Conservation (phyloP, 2,888 invertebrate genomes). For the Thecocarcelia acutangulata region DNA sequence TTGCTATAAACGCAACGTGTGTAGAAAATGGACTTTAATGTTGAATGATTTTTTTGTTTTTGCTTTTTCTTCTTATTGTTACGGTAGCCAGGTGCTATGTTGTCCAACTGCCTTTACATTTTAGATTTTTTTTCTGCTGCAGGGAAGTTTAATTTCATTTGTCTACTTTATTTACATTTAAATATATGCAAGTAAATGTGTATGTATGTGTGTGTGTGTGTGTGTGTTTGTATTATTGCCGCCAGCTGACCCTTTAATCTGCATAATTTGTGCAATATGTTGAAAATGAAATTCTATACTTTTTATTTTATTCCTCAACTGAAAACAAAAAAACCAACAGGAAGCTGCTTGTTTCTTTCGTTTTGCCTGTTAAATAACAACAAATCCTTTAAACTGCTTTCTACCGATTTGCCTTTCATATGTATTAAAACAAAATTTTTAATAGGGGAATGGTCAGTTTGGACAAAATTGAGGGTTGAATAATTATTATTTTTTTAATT, state of each 20-base stretch:
- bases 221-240: constrained; percentile 25
- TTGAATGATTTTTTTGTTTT: constrained; percentile 36
- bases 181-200: not conserved
- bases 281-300: constrained; percentile 65
- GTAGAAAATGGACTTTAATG: constrained; percentile 29
- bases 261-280: constrained; percentile 77
- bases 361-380: constrained; percentile 34
- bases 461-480: not conserved
- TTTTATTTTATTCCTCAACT: not conserved
- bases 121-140: constrained; percentile 7
- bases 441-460: not conserved
- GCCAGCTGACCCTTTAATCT: constrained; percentile 79
- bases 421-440: not conserved
- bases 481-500: no score
- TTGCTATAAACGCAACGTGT: constrained; percentile 17
- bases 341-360: constrained; percentile 40
- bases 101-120: constrained; percentile 54
- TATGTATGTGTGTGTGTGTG: not conserved
- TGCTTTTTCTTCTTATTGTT: constrained; percentile 2
- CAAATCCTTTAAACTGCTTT: constrained; percentile 1
- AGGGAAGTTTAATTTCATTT: constrained; percentile 51
- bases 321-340: constrained; percentile 34
- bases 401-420: not conserved
- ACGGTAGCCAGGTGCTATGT: constrained; percentile 57
- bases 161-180: constrained; percentile 28